Percentiles rank a stretch among this genome's conserved stretches.
These are phyloP conservation scores for Zosterops japonicus DNA, from an alignment of 2,113 vertebrate species.

Conservation along the genomic window DNA sequence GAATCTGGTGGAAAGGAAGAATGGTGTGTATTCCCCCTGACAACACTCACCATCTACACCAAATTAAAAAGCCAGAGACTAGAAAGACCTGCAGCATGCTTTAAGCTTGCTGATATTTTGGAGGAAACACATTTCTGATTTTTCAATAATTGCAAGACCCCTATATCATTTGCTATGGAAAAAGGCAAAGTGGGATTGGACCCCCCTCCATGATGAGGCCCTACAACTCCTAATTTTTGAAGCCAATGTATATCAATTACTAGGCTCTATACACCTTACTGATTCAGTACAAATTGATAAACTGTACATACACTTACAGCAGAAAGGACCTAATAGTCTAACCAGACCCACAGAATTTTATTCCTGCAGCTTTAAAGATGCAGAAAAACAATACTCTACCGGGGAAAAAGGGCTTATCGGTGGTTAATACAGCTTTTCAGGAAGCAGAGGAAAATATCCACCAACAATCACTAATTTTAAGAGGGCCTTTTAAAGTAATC, in stretches of 20 bases:
- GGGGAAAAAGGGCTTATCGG: background rate
- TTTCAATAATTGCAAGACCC: background rate
- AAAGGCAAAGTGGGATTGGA: background rate
- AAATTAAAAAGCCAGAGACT: background rate
- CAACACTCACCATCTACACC: background rate
- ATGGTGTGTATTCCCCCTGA: background rate
- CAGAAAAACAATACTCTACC: background rate
- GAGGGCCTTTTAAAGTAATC: background rate
- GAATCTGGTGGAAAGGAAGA: background rate
- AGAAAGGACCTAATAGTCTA: background rate
- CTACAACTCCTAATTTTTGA: background rate
- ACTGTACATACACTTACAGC: background rate
- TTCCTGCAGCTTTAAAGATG: background rate
- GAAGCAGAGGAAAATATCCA: background rate
- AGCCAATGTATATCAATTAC: background rate
- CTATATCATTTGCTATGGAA: background rate
- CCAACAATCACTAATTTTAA: background rate
- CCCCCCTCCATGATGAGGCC: background rate
- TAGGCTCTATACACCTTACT: background rate
- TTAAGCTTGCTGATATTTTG: background rate
- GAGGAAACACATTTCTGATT: background rate
- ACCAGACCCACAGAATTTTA: background rate
- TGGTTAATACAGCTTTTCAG: background rate
- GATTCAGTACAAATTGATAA: background rate
- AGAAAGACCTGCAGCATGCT: background rate